Base-by-base conservation (phyloP, 2,113 vertebrate species). In the Serilophus lunatus region DNA sequence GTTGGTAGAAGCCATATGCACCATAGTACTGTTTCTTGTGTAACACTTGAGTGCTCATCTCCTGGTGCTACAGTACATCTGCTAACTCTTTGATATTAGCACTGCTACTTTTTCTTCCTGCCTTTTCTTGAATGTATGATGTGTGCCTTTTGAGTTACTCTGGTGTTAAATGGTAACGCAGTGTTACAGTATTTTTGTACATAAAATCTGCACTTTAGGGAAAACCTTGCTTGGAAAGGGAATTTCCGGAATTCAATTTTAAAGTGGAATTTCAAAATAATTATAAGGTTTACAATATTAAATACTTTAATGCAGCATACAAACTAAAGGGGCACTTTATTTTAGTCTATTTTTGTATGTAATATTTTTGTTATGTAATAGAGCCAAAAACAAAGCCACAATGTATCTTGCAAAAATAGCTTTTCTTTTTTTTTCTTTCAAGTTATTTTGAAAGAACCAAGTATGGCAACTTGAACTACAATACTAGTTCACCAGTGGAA, bases 161-260 rank as follows among this genome's bases (percentile, higher is more conserved):
- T 98, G 96, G 95, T 98, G 97, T 98, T 96, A 97, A 97, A 95
- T 93, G 96, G 96, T 97, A 97, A 96, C 97, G 95, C 97, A 96
- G 94, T 90, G 90, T 97, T 97, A 97, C 88, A 97, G 97, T 98
- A 98, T 98, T 98, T 98, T 98, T 99, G 98, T 98, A 98, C 95
- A n/a, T 95, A 98, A 97, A 96, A 96, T 95, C 97, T 98, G 99
- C 98, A 99, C 98, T 98, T 98, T 98, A 98, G 97, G 95, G 89
- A 94, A 66, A 91, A 98, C 97, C 98, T 97, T 96, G 96, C 88
- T 97, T 96, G 79, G 74, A 96, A 97, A 96, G 70, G 94, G 69
- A 96, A 90, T 95, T 95, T 95, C 91, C 91, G 96, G 72, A 96
- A 84, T 94, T 97, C 79, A 86, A 0, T 93, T 97, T 97, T 94